A percentile compares a stretch with the other conserved stretches of the same genome.
phyloP scores from a whole-genome alignment of 2,888 invertebrate species.

The Geophilus truncorum region DNA sequence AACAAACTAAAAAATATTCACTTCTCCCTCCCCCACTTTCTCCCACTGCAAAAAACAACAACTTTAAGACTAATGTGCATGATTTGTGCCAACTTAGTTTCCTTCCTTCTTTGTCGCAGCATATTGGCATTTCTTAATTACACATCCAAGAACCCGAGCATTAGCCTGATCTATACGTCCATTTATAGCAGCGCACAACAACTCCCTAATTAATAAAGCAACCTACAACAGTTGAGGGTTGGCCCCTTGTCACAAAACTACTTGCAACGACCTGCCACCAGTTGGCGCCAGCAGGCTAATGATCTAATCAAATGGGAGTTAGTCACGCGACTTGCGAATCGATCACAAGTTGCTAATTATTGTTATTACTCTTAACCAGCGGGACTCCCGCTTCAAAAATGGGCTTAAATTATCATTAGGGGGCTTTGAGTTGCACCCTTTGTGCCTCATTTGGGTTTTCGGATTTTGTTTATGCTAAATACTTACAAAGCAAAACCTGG shows the following conservation, averaged over 20 bases:
- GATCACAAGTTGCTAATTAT: background rate
- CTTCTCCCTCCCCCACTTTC: too few species aligned
- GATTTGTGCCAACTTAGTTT: background rate
- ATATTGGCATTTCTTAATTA: slow-evolving; percentile 16
- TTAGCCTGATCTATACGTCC: background rate
- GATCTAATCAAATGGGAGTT: background rate
- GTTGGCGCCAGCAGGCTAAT: background rate
- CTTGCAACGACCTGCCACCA: background rate
- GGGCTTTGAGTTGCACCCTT: background rate
- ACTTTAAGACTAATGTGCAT: too few species aligned
- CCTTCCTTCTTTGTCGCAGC: background rate
- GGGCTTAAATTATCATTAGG: background rate
- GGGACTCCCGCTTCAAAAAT: background rate
- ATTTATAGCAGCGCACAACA: too few species aligned
- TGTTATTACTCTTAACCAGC: background rate
- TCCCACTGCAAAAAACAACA: too few species aligned
- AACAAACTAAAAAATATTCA: too few species aligned
- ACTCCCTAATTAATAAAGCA: background rate
- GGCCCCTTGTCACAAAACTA: slow-evolving; percentile 1
- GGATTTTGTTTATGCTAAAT: background rate
- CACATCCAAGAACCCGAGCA: background rate
- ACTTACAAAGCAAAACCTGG: slow-evolving; percentile 38
- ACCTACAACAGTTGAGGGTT: background rate
- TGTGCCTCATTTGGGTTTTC: background rate
- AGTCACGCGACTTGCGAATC: background rate